Percentiles rank a stretch among this genome's conserved stretches.
Conservation (phyloP, 2,797 vertebrate species). For the Lutra lutra region DNA sequence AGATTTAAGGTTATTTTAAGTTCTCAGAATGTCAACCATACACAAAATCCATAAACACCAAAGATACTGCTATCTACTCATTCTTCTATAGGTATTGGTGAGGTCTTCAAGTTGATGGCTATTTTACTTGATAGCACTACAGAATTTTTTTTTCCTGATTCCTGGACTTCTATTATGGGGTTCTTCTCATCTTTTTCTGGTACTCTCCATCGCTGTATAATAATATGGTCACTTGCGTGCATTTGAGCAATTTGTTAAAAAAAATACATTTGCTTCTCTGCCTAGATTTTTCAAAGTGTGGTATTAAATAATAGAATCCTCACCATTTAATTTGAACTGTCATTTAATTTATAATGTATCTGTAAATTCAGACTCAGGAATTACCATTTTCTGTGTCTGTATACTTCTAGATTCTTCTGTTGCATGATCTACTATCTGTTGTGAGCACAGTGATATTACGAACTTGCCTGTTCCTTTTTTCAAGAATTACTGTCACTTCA, state of each 20-base stretch:
- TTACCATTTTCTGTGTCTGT: background rate
- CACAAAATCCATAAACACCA: background rate
- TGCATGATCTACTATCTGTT: background rate
- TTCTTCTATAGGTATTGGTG: background rate
- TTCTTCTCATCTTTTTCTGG: background rate
- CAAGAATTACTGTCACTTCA: background rate
- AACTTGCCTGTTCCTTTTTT: background rate
- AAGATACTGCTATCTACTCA: background rate
- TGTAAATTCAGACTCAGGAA: background rate
- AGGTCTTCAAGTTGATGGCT: background rate
- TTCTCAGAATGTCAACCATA: background rate
- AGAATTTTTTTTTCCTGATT: background rate
- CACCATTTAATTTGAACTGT: background rate
- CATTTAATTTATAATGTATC: background rate
- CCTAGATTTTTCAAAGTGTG: background rate
- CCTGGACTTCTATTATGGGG: background rate
- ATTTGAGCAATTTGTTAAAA: background rate
- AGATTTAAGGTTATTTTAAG: conserved; percentile 21
- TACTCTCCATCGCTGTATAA: background rate
- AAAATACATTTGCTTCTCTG: background rate
- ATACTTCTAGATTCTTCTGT: background rate
- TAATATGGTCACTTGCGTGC: background rate
- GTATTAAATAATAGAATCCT: background rate
- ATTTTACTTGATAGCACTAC: background rate
- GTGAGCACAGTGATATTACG: background rate